Evolutionary conservation across 1,140 invertebrate genomes (phyloP).

Genomic region (Drusus annulatus): DNA sequence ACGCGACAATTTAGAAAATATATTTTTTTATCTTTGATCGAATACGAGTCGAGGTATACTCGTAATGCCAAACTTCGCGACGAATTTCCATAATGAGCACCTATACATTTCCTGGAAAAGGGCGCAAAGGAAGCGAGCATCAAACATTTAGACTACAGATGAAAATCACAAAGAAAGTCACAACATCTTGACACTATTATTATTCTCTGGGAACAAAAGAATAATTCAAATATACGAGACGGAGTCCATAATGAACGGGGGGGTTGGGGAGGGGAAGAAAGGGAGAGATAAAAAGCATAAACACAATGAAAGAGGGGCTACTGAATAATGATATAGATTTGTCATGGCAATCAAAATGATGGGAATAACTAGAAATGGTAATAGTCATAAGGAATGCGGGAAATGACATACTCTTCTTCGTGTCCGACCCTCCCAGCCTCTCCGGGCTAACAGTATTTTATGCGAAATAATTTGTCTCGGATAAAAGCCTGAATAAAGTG

Average conservation of each 20-base stretch:
- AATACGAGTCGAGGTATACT: neutral
- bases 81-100: conserved; percentile 19
- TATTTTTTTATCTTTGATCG: neutral
- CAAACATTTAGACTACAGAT: neutral
- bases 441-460: conserved; percentile 24
- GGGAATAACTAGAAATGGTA: conserved; percentile 37
- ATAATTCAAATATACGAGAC: conserved; percentile 44
- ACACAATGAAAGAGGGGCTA: conserved; percentile 15
- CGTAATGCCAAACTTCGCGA: conserved; percentile 1
- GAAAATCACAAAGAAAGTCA: conserved; percentile 20
- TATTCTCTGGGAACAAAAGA: conserved; percentile 43
- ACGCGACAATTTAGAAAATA: no score
- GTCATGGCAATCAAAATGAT: conserved; percentile 48
- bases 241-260: conserved; percentile 40
- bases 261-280: conserved; percentile 21
- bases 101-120: neutral
- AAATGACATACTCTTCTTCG: conserved; percentile 34
- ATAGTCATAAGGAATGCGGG: conserved; percentile 28
- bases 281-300: conserved; percentile 36
- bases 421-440: conserved; percentile 4
- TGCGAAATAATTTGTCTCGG: conserved; percentile 38
- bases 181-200: conserved; percentile 35
- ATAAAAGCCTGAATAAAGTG: conserved; percentile 28
- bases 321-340: conserved; percentile 49
- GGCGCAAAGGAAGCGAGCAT: neutral